A percentile compares a stretch with the other conserved stretches of the same genome.
These are phyloP conservation scores for Papilio glaucus DNA, from an alignment of 1,140 invertebrate species.

Conservation along the genomic window DNA sequence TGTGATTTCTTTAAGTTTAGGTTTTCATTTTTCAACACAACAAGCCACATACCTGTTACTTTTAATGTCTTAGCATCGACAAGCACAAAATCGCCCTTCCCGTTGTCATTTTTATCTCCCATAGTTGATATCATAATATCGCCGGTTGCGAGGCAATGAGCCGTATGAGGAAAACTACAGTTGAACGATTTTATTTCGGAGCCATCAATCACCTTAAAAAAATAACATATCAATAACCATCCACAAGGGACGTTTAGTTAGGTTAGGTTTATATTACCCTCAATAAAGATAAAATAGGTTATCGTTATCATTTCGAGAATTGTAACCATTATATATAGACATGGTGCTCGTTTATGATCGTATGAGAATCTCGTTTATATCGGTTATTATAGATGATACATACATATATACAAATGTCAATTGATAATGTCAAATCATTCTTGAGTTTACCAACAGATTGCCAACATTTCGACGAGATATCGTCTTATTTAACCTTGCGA, in stretches of 20 bases:
- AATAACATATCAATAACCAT: slow-evolving; percentile 7
- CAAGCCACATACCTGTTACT: slow-evolving; percentile 84
- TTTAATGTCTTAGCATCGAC: slow-evolving; percentile 93
- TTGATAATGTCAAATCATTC: no score
- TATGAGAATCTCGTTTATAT: no score
- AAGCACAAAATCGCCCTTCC: slow-evolving; percentile 94
- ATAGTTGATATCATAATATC: slow-evolving; percentile 97
- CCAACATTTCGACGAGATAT: slow-evolving; percentile 86
- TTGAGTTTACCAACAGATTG: slow-evolving; percentile 89
- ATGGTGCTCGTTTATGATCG: no score
- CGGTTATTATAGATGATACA: no score
- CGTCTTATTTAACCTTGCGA: background rate
- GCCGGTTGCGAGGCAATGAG: slow-evolving; percentile 95
- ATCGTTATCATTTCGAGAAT: background rate
- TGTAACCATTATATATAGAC: no score
- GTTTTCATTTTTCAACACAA: background rate
- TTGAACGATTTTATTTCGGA: slow-evolving; percentile 89
- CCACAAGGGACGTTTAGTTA: background rate
- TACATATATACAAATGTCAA: no score
- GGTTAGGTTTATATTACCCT: background rate
- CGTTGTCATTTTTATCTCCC: slow-evolving; percentile 92
- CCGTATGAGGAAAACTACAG: slow-evolving; percentile 94
- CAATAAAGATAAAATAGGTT: background rate
- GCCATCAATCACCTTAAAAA: slow-evolving; percentile 86
- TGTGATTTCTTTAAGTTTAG: background rate